Evolutionary conservation across 2,888 invertebrate species (phyloP).

Genomic region (Clepsis dumicolana): DNA sequence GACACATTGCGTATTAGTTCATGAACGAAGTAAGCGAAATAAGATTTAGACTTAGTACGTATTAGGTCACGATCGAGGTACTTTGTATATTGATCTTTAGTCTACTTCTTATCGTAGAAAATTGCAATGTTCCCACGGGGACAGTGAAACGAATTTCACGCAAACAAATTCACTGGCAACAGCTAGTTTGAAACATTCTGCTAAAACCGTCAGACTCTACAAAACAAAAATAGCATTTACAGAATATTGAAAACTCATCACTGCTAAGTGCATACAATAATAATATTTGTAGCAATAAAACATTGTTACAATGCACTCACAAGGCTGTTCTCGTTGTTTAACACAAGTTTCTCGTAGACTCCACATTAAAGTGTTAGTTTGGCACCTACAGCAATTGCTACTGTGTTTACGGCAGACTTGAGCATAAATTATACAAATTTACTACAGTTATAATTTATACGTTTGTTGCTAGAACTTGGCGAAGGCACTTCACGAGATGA

Average conservation of each 20-base stretch:
- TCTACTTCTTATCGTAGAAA: no score
- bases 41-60: no score
- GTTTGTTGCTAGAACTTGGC: conserved; percentile 25
- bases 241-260: not conserved
- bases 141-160: no score
- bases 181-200: no score
- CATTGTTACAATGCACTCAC: not conserved
- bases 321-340: not conserved
- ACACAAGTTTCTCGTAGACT: conserved; percentile 5
- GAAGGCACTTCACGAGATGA: conserved; percentile 8
- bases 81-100: no score
- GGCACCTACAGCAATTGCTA: not conserved
- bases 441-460: conserved; percentile 22
- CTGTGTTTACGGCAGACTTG: not conserved
- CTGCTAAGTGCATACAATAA: not conserved
- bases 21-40: no score
- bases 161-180: no score
- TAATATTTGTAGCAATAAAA: not conserved
- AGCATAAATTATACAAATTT: conserved; percentile 26
- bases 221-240: conserved; percentile 1
- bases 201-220: no score
- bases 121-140: no score
- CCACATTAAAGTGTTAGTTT: not conserved
- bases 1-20: no score
- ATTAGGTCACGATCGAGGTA: no score